phyloP scores from a whole-genome alignment of 2,888 invertebrate species.

The Drosophila pseudotakahashii region DNA sequence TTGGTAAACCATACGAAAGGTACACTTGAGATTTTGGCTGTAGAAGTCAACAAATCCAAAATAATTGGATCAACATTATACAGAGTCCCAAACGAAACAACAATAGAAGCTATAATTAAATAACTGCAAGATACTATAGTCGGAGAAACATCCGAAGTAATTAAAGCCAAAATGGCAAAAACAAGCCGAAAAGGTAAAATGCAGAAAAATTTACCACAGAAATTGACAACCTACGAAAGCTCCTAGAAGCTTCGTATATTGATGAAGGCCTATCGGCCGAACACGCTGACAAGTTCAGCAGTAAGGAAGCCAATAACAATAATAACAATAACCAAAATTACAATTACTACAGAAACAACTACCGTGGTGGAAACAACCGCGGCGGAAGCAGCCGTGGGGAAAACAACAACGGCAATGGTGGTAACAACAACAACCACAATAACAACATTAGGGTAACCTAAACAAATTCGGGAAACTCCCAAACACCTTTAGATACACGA shows the following conservation, averaged over 20 bases:
- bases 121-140: neutral
- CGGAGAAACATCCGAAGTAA: neutral
- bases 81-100: no score
- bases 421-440: neutral
- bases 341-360: neutral
- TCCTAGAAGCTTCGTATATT: neutral
- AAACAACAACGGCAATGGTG: constrained; percentile 2
- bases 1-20: no score
- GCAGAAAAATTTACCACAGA: neutral
- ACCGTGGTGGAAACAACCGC: neutral
- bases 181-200: neutral
- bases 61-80: no score
- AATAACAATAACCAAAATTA: neutral
- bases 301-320: no score
- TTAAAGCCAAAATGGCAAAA: constrained; percentile 2
- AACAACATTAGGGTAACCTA: constrained; percentile 4
- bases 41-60: no score
- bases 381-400: neutral
- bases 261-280: neutral
- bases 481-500: constrained; percentile 3
- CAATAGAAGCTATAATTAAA: neutral
- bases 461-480: constrained; percentile 4
- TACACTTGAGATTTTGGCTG: no score
- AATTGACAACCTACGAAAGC: constrained; percentile 1
- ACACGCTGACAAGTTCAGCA: no score